Evolutionary conservation across 1,140 invertebrate genomes (phyloP), one percentile per base, ranked within the genome.

Genomic region (Zaprionus nigranus): DNA sequence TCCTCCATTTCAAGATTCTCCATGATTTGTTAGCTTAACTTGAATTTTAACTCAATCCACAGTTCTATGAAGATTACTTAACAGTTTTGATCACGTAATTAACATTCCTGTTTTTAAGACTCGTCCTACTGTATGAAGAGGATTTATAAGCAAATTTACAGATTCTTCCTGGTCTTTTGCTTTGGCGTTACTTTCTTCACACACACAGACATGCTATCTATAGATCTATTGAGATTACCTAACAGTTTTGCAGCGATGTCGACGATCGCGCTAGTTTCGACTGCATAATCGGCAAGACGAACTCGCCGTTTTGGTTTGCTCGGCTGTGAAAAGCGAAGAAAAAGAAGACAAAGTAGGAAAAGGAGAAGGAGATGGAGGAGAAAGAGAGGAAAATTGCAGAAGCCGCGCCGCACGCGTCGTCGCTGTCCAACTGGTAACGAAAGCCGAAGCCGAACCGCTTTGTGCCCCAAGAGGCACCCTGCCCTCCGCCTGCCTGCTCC

Each of bases 401-500:
- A 80, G 79, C 61, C 28, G 53, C 28, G 58, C 63, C 46, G 70
- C 83, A 83, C 77, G 80, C 73, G 80, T 77, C 73, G 80, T 77
- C 54, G 40, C 51, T 36, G 63, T 51, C 71, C 60, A 79, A 72
- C 62, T 72, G 74, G 79, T 77, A 81, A 81, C 78, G 60, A 40
- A 80, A 81, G 38, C 34, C 76, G 26, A 56, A 69, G 34, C 15
- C 15, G 38, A 38, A 36, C 59, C 46, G 43, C 28, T 49, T 24
- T 51, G 62, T 38, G 40, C 40, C 40, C 49, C 53, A 46, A n/a
- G 36, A 30, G 36, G 34, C 54, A 20, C 40, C 40, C 28, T 30
- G 13, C n/a, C n/a, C 62, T 5, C 22, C 15, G 7, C 1, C 17
- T 26, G 20, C 40, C 57, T 38, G 38, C 63, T 43, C 24, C 60